Percentiles rank a stretch among this genome's conserved stretches.
Evolutionary conservation across 2,113 vertebrate species (phyloP).

Genomic region (Acrocephalus arundinaceus): DNA sequence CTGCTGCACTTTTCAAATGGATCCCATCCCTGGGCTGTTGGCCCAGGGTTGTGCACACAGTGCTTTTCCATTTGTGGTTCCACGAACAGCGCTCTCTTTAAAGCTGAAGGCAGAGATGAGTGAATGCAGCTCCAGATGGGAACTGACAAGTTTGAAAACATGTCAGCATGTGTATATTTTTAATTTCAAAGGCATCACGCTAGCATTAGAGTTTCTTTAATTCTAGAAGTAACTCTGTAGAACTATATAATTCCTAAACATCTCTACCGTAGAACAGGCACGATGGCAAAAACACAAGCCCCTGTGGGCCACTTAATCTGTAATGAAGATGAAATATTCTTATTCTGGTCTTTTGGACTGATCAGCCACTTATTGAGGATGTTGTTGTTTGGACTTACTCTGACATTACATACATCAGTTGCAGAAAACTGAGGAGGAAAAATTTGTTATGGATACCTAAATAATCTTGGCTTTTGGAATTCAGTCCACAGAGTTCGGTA

Average conservation of each 20-base stretch:
- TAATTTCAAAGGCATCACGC: conserved; percentile 47
- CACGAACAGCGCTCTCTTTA: background rate
- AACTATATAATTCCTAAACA: background rate
- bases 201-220: background rate
- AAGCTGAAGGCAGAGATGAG: conserved; percentile 26
- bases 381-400: background rate
- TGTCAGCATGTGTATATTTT: conserved; percentile 64
- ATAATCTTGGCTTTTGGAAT: conserved; percentile 6
- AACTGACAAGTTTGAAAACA: conserved; percentile 65
- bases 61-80: background rate
- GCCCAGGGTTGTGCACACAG: background rate
- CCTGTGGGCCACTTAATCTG: background rate
- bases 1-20: background rate
- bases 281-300: background rate
- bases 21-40: background rate
- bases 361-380: background rate
- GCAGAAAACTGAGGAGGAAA: background rate
- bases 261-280: background rate
- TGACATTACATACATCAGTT: background rate
- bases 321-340: background rate
- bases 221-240: conserved; percentile 14
- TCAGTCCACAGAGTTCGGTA: conserved; percentile 22
- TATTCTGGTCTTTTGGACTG: background rate
- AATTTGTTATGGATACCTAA: background rate
- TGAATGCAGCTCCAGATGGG: conserved; percentile 47